Evolutionary conservation across 2,113 vertebrate genomes (phyloP), one percentile per base, ranked within the genome.

Genomic region (Dipodomys spectabilis): DNA sequence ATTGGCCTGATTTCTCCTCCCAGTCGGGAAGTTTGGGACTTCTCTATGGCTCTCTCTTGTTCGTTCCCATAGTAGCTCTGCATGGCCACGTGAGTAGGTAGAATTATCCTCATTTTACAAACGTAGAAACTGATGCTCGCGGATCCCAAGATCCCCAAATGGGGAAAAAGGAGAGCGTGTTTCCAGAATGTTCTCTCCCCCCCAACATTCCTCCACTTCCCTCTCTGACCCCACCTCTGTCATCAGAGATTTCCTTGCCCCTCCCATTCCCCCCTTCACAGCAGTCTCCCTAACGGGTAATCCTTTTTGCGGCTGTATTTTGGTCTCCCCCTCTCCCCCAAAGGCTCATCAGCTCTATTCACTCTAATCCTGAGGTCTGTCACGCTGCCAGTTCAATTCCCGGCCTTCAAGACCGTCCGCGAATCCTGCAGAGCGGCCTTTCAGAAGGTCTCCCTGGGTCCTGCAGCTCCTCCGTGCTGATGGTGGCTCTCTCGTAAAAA

Each of bases 31-130:
- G 62, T n/a, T 27, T 49, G 9, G 45, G 23, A 53, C 53, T 57
- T 57, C 22, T 73, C 7, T 39, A 27, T 22, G 8, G 25, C 20
- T 65, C 73, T 45, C 6, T 0, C 18, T n/a, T 30, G 23, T 65
- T 77, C 11, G 22, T 35, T 7, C 30, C 45, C 67, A 79, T 23
- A 20, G 16, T 60, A 71, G 44, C 73, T 71, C 60, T 7, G 15
- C 13, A 60, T 30, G 25, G 16, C 82, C 77, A 35, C 32, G n/a
- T 64, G 12, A 20, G 10, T 15, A 78, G 7, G 12, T 7, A 39
- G 28, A 10, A 45, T 62, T 32, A 64, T 16, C 35, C 44, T 71
- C 49, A 32, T 83, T 93, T 93, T 71, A 86, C 80, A 93, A 62
- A 68, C 9, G 39, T 44, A 49, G 49, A 91, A 95, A 86, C 9